Percentiles rank a stretch among this genome's conserved stretches.
phyloP scores from a whole-genome alignment of 35 echinoderm and acorn worm genomes.

The Strongylocentrotus purpuratus region DNA sequence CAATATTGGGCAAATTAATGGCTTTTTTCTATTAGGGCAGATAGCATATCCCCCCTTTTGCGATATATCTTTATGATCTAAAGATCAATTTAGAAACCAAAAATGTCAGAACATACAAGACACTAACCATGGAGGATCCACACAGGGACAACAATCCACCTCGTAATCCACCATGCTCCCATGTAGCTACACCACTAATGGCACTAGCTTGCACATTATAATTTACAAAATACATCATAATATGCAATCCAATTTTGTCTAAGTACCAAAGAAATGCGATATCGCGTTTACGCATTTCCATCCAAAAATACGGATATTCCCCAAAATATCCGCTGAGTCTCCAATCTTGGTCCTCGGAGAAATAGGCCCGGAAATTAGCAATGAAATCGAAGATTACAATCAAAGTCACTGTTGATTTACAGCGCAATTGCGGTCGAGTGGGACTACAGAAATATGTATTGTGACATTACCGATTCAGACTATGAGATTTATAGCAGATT shows the following conservation, averaged over 20 bases:
- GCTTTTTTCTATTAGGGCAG: too few relatives aligned
- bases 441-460: not conserved
- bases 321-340: not conserved
- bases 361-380: not conserved
- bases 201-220: too few relatives aligned
- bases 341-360: not conserved
- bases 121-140: too few relatives aligned
- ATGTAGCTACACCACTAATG: too few relatives aligned
- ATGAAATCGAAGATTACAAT: conserved; percentile 13
- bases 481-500: not conserved
- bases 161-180: too few relatives aligned
- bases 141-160: too few relatives aligned
- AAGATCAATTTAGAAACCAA: too few relatives aligned
- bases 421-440: not conserved
- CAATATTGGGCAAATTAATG: too few relatives aligned
- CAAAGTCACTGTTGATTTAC: not conserved
- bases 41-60: too few relatives aligned
- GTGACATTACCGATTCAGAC: not conserved
- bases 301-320: not conserved
- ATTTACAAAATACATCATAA: too few relatives aligned
- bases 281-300: not conserved
- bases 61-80: too few relatives aligned
- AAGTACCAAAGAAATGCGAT: not conserved
- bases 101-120: too few relatives aligned
- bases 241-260: not conserved